Conservation (phyloP, 2,113 vertebrate genomes). For the Serilophus lunatus region DNA sequence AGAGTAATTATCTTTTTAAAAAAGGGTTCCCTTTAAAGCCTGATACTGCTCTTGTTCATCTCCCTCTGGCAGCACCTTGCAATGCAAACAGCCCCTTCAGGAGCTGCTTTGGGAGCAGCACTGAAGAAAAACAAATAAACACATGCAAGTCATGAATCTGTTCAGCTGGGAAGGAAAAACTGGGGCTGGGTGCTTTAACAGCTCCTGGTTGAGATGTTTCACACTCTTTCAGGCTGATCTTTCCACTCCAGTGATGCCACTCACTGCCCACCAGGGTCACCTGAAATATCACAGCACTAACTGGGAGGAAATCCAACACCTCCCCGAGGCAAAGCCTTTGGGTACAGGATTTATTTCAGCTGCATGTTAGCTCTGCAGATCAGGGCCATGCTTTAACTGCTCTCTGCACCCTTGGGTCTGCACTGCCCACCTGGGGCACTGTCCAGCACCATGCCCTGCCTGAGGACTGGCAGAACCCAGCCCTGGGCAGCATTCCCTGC, state of each 20-base stretch:
- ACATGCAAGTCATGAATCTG: not conserved
- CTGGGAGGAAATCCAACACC: not conserved
- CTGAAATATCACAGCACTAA: not conserved
- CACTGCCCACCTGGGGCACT: not conserved
- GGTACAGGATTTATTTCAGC: not conserved
- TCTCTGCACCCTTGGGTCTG: not conserved
- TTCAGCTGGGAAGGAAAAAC: not conserved
- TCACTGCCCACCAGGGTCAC: not conserved
- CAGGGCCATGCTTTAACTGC: not conserved
- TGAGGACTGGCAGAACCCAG: too few species aligned
- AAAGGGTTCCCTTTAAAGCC: not conserved
- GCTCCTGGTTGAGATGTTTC: not conserved
- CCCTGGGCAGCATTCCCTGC: not conserved
- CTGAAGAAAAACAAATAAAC: not conserved
- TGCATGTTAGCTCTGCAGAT: not conserved
- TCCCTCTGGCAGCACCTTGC: not conserved
- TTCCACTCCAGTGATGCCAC: not conserved
- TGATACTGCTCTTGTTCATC: not conserved
- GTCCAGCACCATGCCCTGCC: not conserved
- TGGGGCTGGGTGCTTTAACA: not conserved
- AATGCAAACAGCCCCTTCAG: not conserved
- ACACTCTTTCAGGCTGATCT: not conserved
- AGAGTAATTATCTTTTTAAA: conserved; percentile 1
- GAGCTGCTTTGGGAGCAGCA: not conserved
- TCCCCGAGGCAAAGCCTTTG: not conserved